Evolutionary conservation across 2,888 invertebrate species (phyloP).

Genomic region (Theretra japonica): DNA sequence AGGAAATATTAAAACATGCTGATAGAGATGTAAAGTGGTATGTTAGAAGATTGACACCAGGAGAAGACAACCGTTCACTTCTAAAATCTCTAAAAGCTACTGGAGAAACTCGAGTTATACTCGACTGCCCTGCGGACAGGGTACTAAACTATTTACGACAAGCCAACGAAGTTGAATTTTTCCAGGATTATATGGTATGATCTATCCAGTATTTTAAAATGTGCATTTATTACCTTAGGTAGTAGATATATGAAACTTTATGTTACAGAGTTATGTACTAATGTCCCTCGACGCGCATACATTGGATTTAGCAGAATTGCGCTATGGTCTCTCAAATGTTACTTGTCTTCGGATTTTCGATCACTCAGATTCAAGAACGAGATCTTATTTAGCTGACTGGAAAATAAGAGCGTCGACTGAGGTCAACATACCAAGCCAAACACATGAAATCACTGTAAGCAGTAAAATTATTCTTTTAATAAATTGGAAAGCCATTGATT

Average conservation of each 20-base stretch:
- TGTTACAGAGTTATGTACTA: conserved; percentile 73
- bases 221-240: neutral
- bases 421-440: conserved; percentile 64
- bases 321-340: conserved; percentile 87
- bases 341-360: conserved; percentile 88
- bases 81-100: conserved; percentile 90
- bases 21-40: conserved; percentile 88
- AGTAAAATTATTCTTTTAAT: neutral
- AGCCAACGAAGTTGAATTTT: conserved; percentile 93
- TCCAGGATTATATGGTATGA: conserved; percentile 90
- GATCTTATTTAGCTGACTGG: conserved; percentile 81
- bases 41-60: conserved; percentile 86
- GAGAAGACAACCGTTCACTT: conserved; percentile 86
- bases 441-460: conserved; percentile 71
- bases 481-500: too few species aligned
- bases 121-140: conserved; percentile 90
- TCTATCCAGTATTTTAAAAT: neutral
- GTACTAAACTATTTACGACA: conserved; percentile 88
- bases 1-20: conserved; percentile 91
- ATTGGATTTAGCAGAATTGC: conserved; percentile 86
- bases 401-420: conserved; percentile 58
- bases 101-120: conserved; percentile 88
- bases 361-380: conserved; percentile 80
- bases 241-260: neutral
- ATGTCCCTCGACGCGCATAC: conserved; percentile 87